phyloP scores from a whole-genome alignment of 1,140 invertebrate species.

The Drosophila truncata region DNA sequence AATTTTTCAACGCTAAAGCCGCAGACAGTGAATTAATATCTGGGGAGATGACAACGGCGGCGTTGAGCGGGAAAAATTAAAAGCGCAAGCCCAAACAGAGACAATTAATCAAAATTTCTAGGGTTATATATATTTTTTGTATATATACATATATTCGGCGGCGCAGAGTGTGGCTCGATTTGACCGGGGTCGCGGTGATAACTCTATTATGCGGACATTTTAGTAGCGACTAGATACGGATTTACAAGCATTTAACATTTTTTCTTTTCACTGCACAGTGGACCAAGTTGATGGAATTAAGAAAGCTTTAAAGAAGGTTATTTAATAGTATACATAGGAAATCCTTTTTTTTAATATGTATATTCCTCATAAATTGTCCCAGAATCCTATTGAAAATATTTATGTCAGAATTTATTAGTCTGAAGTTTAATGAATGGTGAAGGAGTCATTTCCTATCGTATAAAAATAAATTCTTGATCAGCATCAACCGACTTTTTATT shows the following conservation, averaged over 20 bases:
- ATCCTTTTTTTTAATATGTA: neutral
- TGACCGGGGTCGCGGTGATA: slow-evolving; percentile 50
- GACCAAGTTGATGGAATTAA: no score
- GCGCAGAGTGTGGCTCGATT: slow-evolving; percentile 20
- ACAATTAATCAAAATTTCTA: slow-evolving; percentile 76
- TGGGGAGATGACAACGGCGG: slow-evolving; percentile 36
- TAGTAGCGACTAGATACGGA: slow-evolving; percentile 75
- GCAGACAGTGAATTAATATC: slow-evolving; percentile 66
- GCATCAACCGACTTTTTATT: no score
- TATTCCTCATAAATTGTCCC: neutral
- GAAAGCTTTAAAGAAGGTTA: no score
- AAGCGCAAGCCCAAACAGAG: slow-evolving; percentile 68
- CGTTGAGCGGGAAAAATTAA: slow-evolving; percentile 68
- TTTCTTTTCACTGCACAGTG: slow-evolving; percentile 4
- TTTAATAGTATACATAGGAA: neutral
- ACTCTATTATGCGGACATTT: slow-evolving; percentile 74
- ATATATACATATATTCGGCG: neutral
- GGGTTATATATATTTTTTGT: slow-evolving; percentile 3
- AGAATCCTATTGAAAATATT: neutral
- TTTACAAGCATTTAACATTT: slow-evolving; percentile 75
- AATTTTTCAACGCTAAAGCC: slow-evolving; percentile 70
- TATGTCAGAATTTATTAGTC: no score
- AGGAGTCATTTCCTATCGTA: no score
- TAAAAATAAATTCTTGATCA: no score
- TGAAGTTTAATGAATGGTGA: no score